A percentile compares a stretch with the other conserved stretches of the same genome.
These are phyloP conservation scores for Spea bombifrons DNA, from an alignment of 2,113 vertebrate species.

Conservation along the genomic window DNA sequence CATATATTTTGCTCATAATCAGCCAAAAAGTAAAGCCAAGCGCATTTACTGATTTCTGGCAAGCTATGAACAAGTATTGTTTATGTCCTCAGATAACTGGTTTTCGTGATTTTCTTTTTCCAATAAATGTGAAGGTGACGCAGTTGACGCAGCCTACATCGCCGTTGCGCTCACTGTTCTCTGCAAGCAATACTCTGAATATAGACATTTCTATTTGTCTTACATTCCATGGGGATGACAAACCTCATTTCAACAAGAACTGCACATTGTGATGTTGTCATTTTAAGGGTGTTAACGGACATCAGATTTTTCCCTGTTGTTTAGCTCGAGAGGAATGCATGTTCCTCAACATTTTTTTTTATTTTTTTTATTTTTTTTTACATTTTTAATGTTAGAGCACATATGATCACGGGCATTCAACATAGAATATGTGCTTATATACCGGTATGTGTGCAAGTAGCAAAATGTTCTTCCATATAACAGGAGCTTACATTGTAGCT, in stretches of 20 bases:
- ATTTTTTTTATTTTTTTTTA: no score
- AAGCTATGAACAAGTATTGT: slow-evolving; percentile 3
- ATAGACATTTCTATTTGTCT: no score
- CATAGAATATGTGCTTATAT: not conserved
- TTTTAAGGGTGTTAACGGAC: no score
- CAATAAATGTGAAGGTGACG: not conserved
- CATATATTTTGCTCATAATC: not conserved
- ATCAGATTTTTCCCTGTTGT: no score
- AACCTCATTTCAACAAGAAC: no score
- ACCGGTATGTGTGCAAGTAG: not conserved
- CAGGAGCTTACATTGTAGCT: not conserved
- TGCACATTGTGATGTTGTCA: no score
- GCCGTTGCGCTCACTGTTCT: not conserved
- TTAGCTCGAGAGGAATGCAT: no score
- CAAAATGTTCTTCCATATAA: not conserved
- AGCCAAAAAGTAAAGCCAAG: not conserved
- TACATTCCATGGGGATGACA: no score
- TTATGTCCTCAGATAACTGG: not conserved
- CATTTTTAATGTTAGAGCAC: not conserved
- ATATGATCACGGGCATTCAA: not conserved
- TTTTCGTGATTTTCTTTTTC: not conserved
- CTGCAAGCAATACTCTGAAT: not conserved
- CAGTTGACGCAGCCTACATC: not conserved
- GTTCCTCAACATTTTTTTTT: no score
- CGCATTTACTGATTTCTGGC: not conserved